Base-by-base conservation (phyloP, 2,888 invertebrate species). In the Atrina japonica region DNA sequence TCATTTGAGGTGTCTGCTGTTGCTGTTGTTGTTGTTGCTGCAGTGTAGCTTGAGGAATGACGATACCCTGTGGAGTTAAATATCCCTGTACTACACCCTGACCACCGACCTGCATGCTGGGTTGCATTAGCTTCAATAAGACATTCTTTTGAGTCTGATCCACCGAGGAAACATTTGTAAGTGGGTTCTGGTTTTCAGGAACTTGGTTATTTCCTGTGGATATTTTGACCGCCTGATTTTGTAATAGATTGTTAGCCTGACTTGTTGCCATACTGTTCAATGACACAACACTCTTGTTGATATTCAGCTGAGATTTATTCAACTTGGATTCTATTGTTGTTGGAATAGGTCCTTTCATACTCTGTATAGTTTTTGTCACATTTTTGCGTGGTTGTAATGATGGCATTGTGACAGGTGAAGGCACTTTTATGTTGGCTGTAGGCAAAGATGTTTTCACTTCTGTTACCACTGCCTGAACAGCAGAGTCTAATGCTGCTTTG, bases 321-420 rank as follows among this genome's bases (percentile, higher is more conserved):
- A 60, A 21, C 30, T 50, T 58, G n/a, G 81, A 72, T 7, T 80
- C 73, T 11, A 80, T 74, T 61, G 75, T 81, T 9, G 83, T 83
- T 9, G 87, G 82, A 53, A 88, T 88, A 1, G 88, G 88, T n/a
- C 80, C 81, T 65, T 86, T 88, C 83, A 84, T 87, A 47, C 85
- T 85, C 66, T 83, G 83, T 53, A 87, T 85, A 9, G 85, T 86
- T 52, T 83, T 82, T 1, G 88, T 89, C n/a, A 86, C 82, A 66
- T 84, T 83, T 56, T 83, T 82, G 21, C 85, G 73, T 3, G 83
- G 82, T 9, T 82, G 82, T 25, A 86, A 77, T 6, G 84, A 80
- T 2, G 88, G 85, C 49, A 86, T 74, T 3, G 82, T 80, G 35
- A 82, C 78, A 2, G 88, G 85, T 2, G 87, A 83, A 56, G 86